These are phyloP conservation scores for Phenganax subtilis DNA, from an alignment of 92 coral and sea anemone species.

Conservation along the genomic window DNA sequence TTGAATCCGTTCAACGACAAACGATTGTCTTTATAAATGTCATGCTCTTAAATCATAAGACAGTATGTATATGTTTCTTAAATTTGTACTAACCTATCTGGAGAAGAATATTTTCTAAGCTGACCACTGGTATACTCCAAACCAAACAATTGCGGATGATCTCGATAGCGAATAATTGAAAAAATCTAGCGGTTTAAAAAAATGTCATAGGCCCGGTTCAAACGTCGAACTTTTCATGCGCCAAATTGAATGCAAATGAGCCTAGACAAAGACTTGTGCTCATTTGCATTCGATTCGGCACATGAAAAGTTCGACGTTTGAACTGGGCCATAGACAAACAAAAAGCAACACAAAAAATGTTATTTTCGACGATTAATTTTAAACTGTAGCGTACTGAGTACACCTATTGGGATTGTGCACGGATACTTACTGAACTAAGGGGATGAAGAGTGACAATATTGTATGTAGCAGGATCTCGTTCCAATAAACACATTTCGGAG, in stretches of 20 bases:
- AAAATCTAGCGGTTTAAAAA: slow-evolving; percentile 56
- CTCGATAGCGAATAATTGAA: slow-evolving; percentile 70
- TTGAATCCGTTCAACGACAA: too few relatives aligned
- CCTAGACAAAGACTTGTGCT: too few relatives aligned
- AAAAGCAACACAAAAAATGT: background rate
- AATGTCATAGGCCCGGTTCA: too few relatives aligned
- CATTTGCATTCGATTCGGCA: too few relatives aligned
- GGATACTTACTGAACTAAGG: slow-evolving; percentile 71
- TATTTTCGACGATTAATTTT: too few relatives aligned
- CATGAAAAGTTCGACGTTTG: too few relatives aligned
- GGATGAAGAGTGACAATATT: slow-evolving; percentile 85
- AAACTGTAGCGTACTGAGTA: too few relatives aligned
- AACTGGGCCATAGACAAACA: background rate
- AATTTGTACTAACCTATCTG: slow-evolving; percentile 61
- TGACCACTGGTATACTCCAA: slow-evolving; percentile 70
- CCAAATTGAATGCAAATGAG: background rate
- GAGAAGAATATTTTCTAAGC: slow-evolving; percentile 69
- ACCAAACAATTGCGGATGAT: slow-evolving; percentile 81
- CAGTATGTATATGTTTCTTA: background rate
- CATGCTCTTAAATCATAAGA: background rate
- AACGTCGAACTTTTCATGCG: too few relatives aligned
- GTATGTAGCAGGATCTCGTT: slow-evolving; percentile 96
- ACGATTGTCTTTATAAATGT: background rate
- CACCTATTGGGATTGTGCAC: too few relatives aligned
- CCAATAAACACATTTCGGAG: slow-evolving; percentile 89